A percentile compares a stretch with the other conserved stretches of the same genome.
phyloP scores from a whole-genome alignment of 2,888 invertebrate genomes.

The Chrysolina haemoptera region DNA sequence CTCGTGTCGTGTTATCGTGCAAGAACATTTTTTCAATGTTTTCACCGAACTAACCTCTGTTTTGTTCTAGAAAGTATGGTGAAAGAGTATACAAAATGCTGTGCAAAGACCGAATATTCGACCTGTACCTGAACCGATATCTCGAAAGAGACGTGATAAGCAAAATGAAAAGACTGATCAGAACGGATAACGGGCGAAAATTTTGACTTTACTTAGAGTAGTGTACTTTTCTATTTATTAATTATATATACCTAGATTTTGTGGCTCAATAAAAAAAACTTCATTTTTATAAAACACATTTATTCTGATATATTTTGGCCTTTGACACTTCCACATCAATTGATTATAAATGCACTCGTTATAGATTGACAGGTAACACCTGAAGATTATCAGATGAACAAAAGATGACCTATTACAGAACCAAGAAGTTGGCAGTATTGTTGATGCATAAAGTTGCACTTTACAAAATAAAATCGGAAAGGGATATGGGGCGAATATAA shows the following conservation, averaged over 20 bases:
- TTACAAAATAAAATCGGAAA: too few relatives aligned
- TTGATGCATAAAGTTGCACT: too few relatives aligned
- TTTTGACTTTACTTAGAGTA: slow-evolving; percentile 17
- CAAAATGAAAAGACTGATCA: slow-evolving; percentile 50
- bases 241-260: slow-evolving; percentile 18
- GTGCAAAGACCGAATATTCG: slow-evolving; percentile 72
- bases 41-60: slow-evolving; percentile 3
- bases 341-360: neutral
- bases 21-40: too few relatives aligned
- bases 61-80: slow-evolving; percentile 71
- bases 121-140: slow-evolving; percentile 70
- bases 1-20: too few relatives aligned
- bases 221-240: slow-evolving; percentile 21
- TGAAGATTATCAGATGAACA: neutral
- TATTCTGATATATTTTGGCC: slow-evolving; percentile 30
- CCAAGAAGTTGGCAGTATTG: too few relatives aligned
- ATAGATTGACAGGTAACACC: neutral
- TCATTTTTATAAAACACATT: slow-evolving; percentile 35
- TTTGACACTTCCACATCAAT: slow-evolving; percentile 25
- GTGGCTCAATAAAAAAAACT: slow-evolving; percentile 23
- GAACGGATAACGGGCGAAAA: slow-evolving; percentile 6
- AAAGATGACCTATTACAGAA: too few relatives aligned
- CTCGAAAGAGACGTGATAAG: slow-evolving; percentile 60
- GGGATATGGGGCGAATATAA: too few relatives aligned
- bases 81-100: slow-evolving; percentile 74